Conservation (phyloP, 1,140 invertebrate genomes). For the Brachionus rotundiformis region DNA sequence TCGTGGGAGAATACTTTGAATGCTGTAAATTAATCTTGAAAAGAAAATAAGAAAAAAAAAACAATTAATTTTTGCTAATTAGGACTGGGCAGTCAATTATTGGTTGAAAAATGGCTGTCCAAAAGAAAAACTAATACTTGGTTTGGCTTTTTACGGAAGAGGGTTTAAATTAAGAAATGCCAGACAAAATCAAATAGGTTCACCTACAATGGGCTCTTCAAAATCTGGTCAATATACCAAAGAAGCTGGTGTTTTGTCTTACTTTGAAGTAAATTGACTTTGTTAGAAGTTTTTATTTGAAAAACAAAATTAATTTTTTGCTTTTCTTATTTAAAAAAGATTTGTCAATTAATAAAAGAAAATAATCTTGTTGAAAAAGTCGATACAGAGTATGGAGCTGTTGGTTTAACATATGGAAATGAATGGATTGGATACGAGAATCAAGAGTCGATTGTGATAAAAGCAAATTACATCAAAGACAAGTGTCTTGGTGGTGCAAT, state of each 20-base stretch:
- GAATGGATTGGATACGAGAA: constrained; percentile 94
- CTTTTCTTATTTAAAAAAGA: not conserved
- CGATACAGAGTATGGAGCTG: constrained; percentile 72
- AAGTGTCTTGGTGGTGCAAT: constrained; percentile 45
- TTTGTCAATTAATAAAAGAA: constrained; percentile 54
- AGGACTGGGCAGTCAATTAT: constrained; percentile 51
- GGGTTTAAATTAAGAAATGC: constrained; percentile 70
- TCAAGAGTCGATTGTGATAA: constrained; percentile 56
- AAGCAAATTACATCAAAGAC: constrained; percentile 53
- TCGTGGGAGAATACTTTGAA: constrained; percentile 18
- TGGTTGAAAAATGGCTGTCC: constrained; percentile 77
- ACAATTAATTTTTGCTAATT: no score
- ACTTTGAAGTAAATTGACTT: constrained; percentile 72
- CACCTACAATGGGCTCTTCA: not conserved
- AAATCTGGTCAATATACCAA: constrained; percentile 70
- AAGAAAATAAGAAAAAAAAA: not conserved
- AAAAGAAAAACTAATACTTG: constrained; percentile 75
- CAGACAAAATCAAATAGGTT: not conserved
- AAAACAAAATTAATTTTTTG: not conserved
- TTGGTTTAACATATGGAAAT: constrained; percentile 75
- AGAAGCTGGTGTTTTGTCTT: constrained; percentile 85
- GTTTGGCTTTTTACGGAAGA: constrained; percentile 83
- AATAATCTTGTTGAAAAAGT: constrained; percentile 59
- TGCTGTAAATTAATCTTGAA: constrained; percentile 56
- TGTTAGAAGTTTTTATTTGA: not conserved